These are phyloP conservation scores for Germaria angustata DNA, from an alignment of 2,888 invertebrate species.

Conservation along the genomic window DNA sequence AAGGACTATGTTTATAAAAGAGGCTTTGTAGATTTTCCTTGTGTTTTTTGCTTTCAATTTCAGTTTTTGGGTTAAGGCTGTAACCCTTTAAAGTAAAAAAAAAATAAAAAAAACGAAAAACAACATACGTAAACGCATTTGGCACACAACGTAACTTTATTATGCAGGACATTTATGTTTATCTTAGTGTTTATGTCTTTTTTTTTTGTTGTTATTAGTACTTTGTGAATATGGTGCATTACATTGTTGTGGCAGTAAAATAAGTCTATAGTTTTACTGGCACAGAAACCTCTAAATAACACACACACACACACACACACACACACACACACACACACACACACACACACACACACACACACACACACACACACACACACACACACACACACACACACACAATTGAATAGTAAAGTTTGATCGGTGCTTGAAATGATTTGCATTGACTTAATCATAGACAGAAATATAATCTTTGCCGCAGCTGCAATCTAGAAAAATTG, in stretches of 20 bases:
- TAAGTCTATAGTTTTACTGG: constrained; percentile 35
- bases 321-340: not conserved
- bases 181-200: constrained; percentile 27
- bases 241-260: constrained; percentile 30
- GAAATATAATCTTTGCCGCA: too few species aligned
- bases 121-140: constrained; percentile 55
- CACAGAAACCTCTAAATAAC: constrained; percentile 48
- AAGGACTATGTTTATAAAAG: constrained; percentile 12
- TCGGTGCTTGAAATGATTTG: too few species aligned
- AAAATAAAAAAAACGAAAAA: not conserved
- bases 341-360: too few species aligned
- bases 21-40: constrained; percentile 22
- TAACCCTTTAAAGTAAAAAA: constrained; percentile 46
- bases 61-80: constrained; percentile 64
- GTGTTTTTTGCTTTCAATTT: not conserved
- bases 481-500: too few species aligned
- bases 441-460: too few species aligned
- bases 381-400: too few species aligned
- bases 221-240: constrained; percentile 41
- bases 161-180: constrained; percentile 48
- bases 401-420: too few species aligned
- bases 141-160: constrained; percentile 39
- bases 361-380: too few species aligned
- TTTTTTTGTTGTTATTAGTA: constrained; percentile 7
- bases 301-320: not conserved